Base-by-base conservation (phyloP, 2,113 vertebrate species). In the Corynorhinus townsendii region DNA sequence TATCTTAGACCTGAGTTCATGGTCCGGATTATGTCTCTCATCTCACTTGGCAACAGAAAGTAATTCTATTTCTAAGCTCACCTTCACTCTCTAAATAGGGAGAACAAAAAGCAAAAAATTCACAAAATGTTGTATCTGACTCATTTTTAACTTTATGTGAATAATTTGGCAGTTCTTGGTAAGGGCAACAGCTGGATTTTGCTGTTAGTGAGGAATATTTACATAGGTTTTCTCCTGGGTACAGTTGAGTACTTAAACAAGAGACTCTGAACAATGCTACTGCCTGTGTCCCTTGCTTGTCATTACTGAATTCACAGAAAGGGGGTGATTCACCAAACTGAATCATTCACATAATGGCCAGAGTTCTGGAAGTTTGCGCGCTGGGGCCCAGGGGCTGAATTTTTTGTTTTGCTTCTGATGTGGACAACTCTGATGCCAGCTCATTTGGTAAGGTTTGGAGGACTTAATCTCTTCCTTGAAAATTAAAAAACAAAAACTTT, bases 51-150 rank as follows among this genome's bases (percentile, higher is more conserved):
- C 73, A 71, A 22, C 30, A 84, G 28, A 86, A 28, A 77, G 14
- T 43, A 86, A 86, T 93, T 81, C 66, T 56, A 93, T 95, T 89
- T 94, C 71, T n/a, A 90, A 94, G 45, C 10, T 83, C 82, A 86
- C 64, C 56, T 85, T 62, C 10, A 85, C 30, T 89, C 56, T 93
- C 30, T 86, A 90, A 92, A 64, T 54, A 85, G 49, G 72, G 95
- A 80, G 59, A 92, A 87, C 11, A 52, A 87, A 83, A 79, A 49
- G 22, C 64, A 96, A 47, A 82, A 92, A 79, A 15, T 1, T 28
- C 69, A 91, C 35, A 83, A 17, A 82, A 79, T 22, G 22, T 33
- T 87, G 38, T 4, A 2, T 73, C 66, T 73, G 56, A 93, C 69
- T 96, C 86, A 83, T 83, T 87, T 86, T 94, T 19, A 81, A 93